These are phyloP conservation scores for Saguinus imperator DNA, from an alignment of 2,113 vertebrate species.

Conservation along the genomic window DNA sequence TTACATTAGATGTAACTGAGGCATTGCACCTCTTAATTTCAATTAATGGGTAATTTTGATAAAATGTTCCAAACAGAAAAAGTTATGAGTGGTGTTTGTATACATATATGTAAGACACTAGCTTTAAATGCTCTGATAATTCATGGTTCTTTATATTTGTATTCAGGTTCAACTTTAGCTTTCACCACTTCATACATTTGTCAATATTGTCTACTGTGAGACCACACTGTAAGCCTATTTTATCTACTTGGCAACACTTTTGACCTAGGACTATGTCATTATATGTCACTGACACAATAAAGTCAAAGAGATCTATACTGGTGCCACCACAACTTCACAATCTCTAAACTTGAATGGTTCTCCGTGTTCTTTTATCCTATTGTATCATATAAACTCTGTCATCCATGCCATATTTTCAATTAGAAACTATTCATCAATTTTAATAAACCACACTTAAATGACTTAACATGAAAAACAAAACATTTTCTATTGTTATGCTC, in stretches of 20 bases:
- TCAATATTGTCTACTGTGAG: background rate
- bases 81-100: background rate
- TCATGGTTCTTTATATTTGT: background rate
- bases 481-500: background rate
- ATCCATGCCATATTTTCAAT: background rate
- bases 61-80: background rate
- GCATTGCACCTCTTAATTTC: background rate
- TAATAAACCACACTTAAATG: background rate
- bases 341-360: background rate
- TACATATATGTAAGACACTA: background rate
- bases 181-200: background rate
- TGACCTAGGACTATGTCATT: background rate
- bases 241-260: background rate
- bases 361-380: background rate
- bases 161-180: background rate
- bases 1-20: background rate
- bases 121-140: background rate
- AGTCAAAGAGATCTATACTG: background rate
- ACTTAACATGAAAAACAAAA: background rate
- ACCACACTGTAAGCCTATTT: background rate
- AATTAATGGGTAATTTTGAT: background rate
- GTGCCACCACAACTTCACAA: background rate
- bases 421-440: background rate
- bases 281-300: background rate
- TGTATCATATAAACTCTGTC: background rate